Evolutionary conservation across 2,888 invertebrate species (phyloP), one percentile per base, ranked within the genome.

Genomic region (Julus scanicus): DNA sequence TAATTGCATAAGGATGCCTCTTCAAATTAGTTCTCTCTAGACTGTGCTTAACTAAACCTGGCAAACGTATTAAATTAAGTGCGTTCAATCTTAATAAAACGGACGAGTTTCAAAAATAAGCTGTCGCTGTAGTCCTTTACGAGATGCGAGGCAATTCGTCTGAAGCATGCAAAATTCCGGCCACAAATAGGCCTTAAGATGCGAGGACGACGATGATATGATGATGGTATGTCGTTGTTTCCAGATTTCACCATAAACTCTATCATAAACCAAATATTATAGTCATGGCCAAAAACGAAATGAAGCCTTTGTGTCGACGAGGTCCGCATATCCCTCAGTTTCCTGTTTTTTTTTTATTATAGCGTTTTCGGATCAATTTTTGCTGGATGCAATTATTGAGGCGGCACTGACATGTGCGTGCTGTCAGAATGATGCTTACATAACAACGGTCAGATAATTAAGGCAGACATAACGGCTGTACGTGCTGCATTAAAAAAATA

Each of bases 61-160:
- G n/a, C 57, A 63, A 63, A 63, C 57, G 57, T 63, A 63, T 63
- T n/a, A 63, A 63, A 63, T 63, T 63, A 63, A 63, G 57, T 63
- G 57, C 57, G 57, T n/a, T 63, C 57, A 63, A 63, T 63, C 57
- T 63, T n/a, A 63, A 63, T 63, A 63, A 63, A 63, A 63, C n/a
- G n/a, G n/a, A 63, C n/a, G n/a, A 63, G 57, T 20, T 63, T 63
- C 57, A 63, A 63, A 63, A 63, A 63, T 63, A 63, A 63, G 57
- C 57, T n/a, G 29, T 29, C 29, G 57, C 57, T 6, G 6, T 6
- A 17, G 57, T 17, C n/a, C 57, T n/a, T 63, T 63, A 63, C n/a
- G 17, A 63, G n/a, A 17, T n/a, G 57, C 57, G 57, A 63, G n/a
- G 57, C 15, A 63, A n/a, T 17, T 63, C n/a, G 17, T 17, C 17